Conservation (phyloP, 2,888 invertebrate genomes). For the Tenthredo notha region DNA sequence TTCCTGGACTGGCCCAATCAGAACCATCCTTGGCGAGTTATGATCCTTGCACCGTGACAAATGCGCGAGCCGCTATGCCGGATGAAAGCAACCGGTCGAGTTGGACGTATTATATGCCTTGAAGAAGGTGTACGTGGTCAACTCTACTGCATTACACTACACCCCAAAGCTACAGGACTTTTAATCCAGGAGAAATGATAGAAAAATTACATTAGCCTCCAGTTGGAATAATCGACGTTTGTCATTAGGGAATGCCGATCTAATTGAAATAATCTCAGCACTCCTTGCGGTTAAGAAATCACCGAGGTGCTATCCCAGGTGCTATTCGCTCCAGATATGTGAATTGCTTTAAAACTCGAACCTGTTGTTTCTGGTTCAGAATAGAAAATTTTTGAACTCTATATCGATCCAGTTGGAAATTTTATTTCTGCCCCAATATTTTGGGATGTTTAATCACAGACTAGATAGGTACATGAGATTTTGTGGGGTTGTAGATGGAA, state of each 20-base stretch:
- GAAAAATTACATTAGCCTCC: not conserved
- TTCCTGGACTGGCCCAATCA: constrained; percentile 46
- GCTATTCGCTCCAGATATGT: not conserved
- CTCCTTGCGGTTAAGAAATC: not conserved
- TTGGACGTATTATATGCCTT: constrained; percentile 33
- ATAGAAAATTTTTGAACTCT: not conserved
- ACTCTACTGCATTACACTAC: not conserved
- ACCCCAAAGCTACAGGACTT: not conserved
- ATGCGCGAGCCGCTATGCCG: constrained; percentile 51
- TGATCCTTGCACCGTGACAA: constrained; percentile 53
- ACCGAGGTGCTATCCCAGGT: not conserved
- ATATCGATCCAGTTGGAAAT: not conserved
- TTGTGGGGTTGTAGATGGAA: not conserved
- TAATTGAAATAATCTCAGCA: not conserved
- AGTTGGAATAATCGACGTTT: constrained; percentile 29
- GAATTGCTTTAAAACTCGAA: not conserved
- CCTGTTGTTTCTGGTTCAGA: not conserved
- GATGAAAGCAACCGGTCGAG: constrained; percentile 37
- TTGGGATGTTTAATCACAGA: not conserved
- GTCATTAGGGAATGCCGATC: constrained; percentile 30
- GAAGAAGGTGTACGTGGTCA: constrained; percentile 21
- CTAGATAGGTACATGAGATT: not conserved
- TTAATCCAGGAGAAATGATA: not conserved
- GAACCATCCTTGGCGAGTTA: constrained; percentile 51
- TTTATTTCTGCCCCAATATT: not conserved